Evolutionary conservation across 2,797 vertebrate species (phyloP), one percentile per base, ranked within the genome.

Genomic region (Sorex maritimensis): DNA sequence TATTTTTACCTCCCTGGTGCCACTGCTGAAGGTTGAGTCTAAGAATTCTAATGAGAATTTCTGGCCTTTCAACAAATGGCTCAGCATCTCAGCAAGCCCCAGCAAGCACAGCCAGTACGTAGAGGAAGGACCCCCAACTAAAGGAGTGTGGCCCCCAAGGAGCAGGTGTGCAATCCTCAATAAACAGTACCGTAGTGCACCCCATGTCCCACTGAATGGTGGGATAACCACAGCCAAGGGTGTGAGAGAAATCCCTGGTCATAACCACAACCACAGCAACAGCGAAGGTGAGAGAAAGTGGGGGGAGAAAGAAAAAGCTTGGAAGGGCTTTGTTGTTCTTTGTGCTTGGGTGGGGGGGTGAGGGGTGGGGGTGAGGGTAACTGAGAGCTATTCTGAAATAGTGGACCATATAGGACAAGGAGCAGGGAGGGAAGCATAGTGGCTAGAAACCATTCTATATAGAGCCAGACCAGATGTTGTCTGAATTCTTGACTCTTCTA

Each of bases 1-100:
- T 87, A 95, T 94, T 96, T 97, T 95, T 90, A 94, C 91, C 90
- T 91, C 72, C 75, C 44, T 88, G 0, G 92, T 97, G 84, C 61
- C 83, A 80, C 83, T 41, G 61, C 78, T 79, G 68, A 92, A 88
- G 65, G 71, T 92, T 68, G 13, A 95, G 90, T 84, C 83, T 83
- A 71, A 41, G 67, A 90, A 95, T 93, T 80, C 90, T 90, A 89
- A 91, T 17, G 34, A 67, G 75, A 87, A 61, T 86, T 61, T 88
- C 73, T 88, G 41, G 75, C 61, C 68, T 86, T 82, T 89, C 46
- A 83, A 69, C 69, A 82, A 85, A 71, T 73, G 49, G 26, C 24
- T 79, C 44, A 69, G 21, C 58, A 61, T 15, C 17, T 61, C 58
- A 61, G 58, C 17, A 21, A 61, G 14, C 58, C 58, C 58, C 58